Base-by-base conservation (phyloP, 2,888 invertebrate genomes). In the Phyllotreta cruciferae region DNA sequence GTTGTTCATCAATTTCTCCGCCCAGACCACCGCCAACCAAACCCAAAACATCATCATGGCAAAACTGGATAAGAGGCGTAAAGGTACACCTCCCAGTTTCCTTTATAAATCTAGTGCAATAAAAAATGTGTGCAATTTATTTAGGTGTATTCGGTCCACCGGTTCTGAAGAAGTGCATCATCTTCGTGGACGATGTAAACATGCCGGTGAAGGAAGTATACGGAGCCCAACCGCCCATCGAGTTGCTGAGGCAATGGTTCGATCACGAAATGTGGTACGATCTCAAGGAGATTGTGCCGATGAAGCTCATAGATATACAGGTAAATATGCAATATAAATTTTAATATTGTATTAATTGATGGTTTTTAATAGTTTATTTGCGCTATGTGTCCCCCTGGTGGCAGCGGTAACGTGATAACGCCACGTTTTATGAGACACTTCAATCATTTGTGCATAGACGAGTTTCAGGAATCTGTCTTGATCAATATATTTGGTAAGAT, bases 131-230 rank as follows among this genome's bases (percentile, higher is more conserved):
- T n/a, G n/a, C 14, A 37, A 35, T 45, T 14, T 13, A 8, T 42
- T 37, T 63, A 87, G 91, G 97, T 1, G 92, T 96, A 9, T 98
- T 86, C 77, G 97, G 97, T 0, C 96, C 97, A 0, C 95, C 96
- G 0, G 86, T 96, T 53, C 94, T 94, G 3, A 96, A 94, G 78
- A 88, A 89, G 74, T 89, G 91, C 80, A 90, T 97, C 9, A 88
- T 96, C 50, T 97, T 97, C 79, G 93, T 98, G 38, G 98, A 98
- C 77, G 97, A 98, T 79, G 88, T 98, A n/a, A 95, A 94, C 74
- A 94, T 97, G 94, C 97, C 97, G 0, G 83, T 92, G 73, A 89
- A 92, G 58, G 94, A 95, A 81, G 87, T 87, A 1, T 96, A 93
- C 75, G 97, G 96, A 0, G 96, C 96, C 0, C 96, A 97, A 79